Base-by-base conservation (phyloP, 2,113 vertebrate species). In the Leiothrix lutea region DNA sequence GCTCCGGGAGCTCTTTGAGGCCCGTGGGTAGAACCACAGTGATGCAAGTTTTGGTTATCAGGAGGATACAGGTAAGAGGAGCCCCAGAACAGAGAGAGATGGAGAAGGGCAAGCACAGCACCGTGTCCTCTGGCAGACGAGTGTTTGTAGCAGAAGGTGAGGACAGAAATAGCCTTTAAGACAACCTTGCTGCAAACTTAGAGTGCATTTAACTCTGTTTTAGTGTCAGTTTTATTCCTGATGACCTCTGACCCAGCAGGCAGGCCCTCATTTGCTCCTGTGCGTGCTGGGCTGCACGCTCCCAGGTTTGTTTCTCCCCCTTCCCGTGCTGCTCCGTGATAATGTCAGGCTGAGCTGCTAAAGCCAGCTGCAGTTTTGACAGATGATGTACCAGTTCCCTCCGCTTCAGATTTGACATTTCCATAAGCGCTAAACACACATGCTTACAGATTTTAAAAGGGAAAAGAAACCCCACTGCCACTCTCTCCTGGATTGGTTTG, bases 331-430 rank as follows among this genome's bases (percentile, higher is more conserved):
- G 45, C 56, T 82, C 64, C 3, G 12, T 74, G 91, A 36, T 67
- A 86, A 87, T 83, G 90, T 86, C 95, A 91, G 0, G 14, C 56
- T 56, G 80, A 96, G 90, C 86, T 97, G 94, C 87, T 90, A n/a
- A 78, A 90, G 77, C 90, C 88, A 74, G 85, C 85, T 95, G 88
- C 86, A 94, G 88, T 51, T 92, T 91, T 95, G 94, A 90, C 86
- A 92, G 90, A 92, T 84, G 84, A 94, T 92, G 83, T 20, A 66
- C 91, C 71, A 36, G 62, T 31, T 87, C 65, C 65, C 89, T 96
- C 87, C 18, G 69, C 95, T 94, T 91, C 92, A 56, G 50, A 51
- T 74, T 12, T 97, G 95, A 94, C 90, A 81, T 96, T 97, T 96
- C 50, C 92, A 65, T 3, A 10, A 94, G 60, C 16, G 0, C 81